A percentile compares a stretch with the other conserved stretches of the same genome.
phyloP scores from a whole-genome alignment of 1,140 invertebrate genomes.

The Drosophila azteca region DNA sequence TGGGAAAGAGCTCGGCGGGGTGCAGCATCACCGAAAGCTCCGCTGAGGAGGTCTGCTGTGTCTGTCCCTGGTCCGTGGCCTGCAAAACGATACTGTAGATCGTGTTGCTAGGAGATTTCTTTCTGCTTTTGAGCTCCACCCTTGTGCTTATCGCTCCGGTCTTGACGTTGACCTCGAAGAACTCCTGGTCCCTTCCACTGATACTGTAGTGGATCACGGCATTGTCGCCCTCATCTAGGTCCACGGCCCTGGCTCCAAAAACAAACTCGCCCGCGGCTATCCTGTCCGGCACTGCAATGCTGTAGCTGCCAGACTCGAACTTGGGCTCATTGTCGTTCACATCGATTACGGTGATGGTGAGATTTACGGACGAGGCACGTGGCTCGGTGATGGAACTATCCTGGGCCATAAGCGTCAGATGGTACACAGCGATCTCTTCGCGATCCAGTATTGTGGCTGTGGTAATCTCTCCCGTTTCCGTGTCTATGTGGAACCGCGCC shows the following conservation, averaged over 20 bases:
- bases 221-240: constrained; percentile 91
- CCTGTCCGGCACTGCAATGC: constrained; percentile 91
- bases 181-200: constrained; percentile 89
- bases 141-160: constrained; percentile 93
- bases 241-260: constrained; percentile 92
- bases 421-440: constrained; percentile 90
- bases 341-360: constrained; percentile 91
- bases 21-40: constrained; percentile 89
- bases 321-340: constrained; percentile 94
- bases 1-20: constrained; percentile 90
- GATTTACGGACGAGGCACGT: constrained; percentile 90
- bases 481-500: constrained; percentile 90
- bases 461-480: constrained; percentile 89
- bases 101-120: constrained; percentile 78
- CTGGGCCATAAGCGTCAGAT: constrained; percentile 92
- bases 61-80: constrained; percentile 88
- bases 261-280: constrained; percentile 92
- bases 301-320: constrained; percentile 89
- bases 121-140: constrained; percentile 83
- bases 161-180: constrained; percentile 90
- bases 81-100: constrained; percentile 90
- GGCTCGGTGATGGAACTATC: constrained; percentile 94
- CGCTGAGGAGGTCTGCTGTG: constrained; percentile 86
- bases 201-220: constrained; percentile 91
- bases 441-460: constrained; percentile 90